Base-by-base conservation (phyloP, 64 coral and sea anemone species). In the Catalaphyllia jardinei region DNA sequence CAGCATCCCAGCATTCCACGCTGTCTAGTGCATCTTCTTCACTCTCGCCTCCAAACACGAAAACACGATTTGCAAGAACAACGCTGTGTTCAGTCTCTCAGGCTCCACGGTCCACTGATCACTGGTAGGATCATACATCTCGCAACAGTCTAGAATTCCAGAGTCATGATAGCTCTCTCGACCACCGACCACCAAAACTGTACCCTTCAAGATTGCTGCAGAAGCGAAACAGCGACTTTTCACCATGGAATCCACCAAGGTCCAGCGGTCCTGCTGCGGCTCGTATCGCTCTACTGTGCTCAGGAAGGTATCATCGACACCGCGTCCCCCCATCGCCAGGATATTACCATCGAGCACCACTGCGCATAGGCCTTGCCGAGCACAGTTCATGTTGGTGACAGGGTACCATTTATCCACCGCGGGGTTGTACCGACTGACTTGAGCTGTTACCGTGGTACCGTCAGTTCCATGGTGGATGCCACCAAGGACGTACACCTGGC, bases 71-170 rank as follows among this genome's bases (percentile, higher is more conserved):
- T 8, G 13, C 73, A 17, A 75, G 4, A 5, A 2, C 20, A 3
- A 35, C 31, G 73, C 73, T 4, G 73, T 75, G 73, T 29, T 14
- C 15, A 75, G 73, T 31, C 33, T 15, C 19, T 4, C 14, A 20
- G 73, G 73, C 33, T 75, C 73, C 19, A 75, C 17, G 18, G 14
- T 75, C 73, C 73, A 75, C 16, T 39, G 73, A 75, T 15, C 73
- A 39, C 30, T 75, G 33, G 18, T 31, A 75, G 30, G 33, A 75
- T 75, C 33, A 75, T 39, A 75, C 33, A 33, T 75, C 33, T 75
- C 73, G 16, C 73, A 75, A 42, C 73, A 75, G 31, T 42, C 15
- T 31, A 75, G 73, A 75, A 75, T 75, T 75, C 73, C 73, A 18
- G 73, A 75, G 33, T 75, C 73, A 8, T 49, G 30, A 7, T 38